Evolutionary conservation across 2,888 invertebrate species (phyloP), one percentile per base, ranked within the genome.

Genomic region (Hirtodrosophila trivittata): DNA sequence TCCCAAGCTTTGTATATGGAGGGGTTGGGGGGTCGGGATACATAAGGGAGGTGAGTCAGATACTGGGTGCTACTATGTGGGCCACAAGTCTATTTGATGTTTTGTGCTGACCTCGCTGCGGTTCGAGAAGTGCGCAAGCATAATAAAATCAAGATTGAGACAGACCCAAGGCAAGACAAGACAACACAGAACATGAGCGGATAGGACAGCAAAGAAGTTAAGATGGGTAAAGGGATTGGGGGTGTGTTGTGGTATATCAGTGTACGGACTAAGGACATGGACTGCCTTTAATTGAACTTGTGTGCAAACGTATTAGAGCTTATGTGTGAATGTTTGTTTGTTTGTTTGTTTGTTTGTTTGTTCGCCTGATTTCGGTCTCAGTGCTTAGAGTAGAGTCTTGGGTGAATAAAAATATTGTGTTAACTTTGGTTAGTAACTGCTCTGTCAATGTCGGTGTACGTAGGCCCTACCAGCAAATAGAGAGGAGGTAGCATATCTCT

Each of bases 31-130:
- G n/a, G n/a, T n/a, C n/a, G n/a, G n/a, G n/a, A n/a, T n/a, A n/a
- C n/a, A n/a, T n/a, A n/a, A n/a, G n/a, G n/a, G n/a, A n/a, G n/a
- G n/a, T n/a, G n/a, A n/a, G n/a, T n/a, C n/a, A n/a, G 35, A 35
- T 12, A 13, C 3, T 18, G 18, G n/a, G 18, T 46, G 55, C 37
- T 26, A 41, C 35, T 47, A 21, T 21, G 57, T 21, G 57, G 69
- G 60, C 60, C 56, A 21, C 3, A 65, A 57, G 78, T 75, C 75
- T 58, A 78, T 86, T 83, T 80, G 80, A 86, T 86, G 86, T 76
- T 80, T 82, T 78, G 70, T 83, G 75, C 83, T 80, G 80, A 80
- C 83, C 86, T 73, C 86, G 86, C 83, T 78, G 80, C 64, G 86
- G 84, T 66, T 66, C 62, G 70, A 60, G 69, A 74, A 83, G 86